Evolutionary conservation across 2,888 invertebrate species (phyloP).

Genomic region (Brenthis daphne): DNA sequence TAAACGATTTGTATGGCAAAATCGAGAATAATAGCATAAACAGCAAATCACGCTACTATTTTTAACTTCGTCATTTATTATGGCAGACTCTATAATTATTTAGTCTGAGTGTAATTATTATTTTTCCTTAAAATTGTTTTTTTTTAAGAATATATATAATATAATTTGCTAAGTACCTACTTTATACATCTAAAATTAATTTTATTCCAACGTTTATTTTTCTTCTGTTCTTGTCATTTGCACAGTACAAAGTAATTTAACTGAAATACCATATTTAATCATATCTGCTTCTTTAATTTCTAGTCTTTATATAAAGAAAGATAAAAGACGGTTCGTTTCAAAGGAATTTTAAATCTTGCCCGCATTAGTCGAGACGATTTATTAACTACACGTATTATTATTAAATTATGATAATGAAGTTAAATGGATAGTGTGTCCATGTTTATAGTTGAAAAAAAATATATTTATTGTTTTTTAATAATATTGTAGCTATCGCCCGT

Average conservation of each 20-base stretch:
- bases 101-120: too few relatives aligned
- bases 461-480: too few relatives aligned
- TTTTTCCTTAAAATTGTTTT: too few relatives aligned
- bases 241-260: background rate
- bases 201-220: background rate
- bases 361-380: constrained; percentile 12
- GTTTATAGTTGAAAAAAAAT: background rate
- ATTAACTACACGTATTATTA: constrained; percentile 16
- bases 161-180: too few relatives aligned
- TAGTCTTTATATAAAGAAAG: constrained; percentile 13
- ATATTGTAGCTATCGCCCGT: too few relatives aligned
- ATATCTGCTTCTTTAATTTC: constrained; percentile 13
- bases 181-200: too few relatives aligned
- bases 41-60: too few relatives aligned
- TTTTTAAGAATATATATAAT: too few relatives aligned
- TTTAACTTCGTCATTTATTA: too few relatives aligned
- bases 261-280: constrained; percentile 8
- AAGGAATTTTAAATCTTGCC: constrained; percentile 21
- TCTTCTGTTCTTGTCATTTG: constrained; percentile 5
- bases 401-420: constrained; percentile 32
- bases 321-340: constrained; percentile 11
- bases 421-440: constrained; percentile 19
- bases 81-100: too few relatives aligned
- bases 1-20: too few relatives aligned
- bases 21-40: too few relatives aligned